Percentiles rank a stretch among this genome's conserved stretches.
These are phyloP conservation scores for Cervus canadensis DNA, from an alignment of 2,113 vertebrate genomes.

Conservation along the genomic window DNA sequence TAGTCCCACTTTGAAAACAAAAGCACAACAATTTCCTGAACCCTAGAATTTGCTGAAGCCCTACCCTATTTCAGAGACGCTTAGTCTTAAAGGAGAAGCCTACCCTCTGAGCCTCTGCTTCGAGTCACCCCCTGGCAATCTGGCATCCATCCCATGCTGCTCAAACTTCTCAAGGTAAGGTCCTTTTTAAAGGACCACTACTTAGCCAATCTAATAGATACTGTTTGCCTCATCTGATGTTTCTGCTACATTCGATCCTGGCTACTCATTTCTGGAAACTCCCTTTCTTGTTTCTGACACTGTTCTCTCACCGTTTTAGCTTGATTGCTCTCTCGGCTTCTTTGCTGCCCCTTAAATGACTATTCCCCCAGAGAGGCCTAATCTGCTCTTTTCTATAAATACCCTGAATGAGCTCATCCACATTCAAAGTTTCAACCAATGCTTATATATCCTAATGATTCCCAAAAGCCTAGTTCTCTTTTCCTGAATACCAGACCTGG, in stretches of 20 bases:
- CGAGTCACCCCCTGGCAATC: background rate
- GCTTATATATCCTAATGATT: constrained; percentile 10
- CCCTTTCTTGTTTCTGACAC: background rate
- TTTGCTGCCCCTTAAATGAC: background rate
- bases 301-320: background rate
- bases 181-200: background rate
- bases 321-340: background rate
- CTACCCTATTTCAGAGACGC: background rate
- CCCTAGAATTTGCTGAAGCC: background rate
- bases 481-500: background rate
- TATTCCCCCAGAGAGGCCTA: constrained; percentile 3
- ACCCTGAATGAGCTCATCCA: constrained; percentile 36
- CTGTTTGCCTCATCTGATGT: background rate
- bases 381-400: constrained; percentile 57
- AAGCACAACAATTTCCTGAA: background rate
- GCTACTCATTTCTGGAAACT: background rate
- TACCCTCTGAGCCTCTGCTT: background rate
- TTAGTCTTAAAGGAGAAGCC: background rate
- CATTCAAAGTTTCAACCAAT: constrained; percentile 20
- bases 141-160: background rate
- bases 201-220: background rate
- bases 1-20: background rate
- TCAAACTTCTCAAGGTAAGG: background rate
- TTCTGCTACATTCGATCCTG: background rate
- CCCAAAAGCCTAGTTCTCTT: background rate